A percentile compares a stretch with the other conserved stretches of the same genome.
These are phyloP conservation scores for Chaenogobius annularis DNA, from an alignment of 2,113 vertebrate species.

Conservation along the genomic window DNA sequence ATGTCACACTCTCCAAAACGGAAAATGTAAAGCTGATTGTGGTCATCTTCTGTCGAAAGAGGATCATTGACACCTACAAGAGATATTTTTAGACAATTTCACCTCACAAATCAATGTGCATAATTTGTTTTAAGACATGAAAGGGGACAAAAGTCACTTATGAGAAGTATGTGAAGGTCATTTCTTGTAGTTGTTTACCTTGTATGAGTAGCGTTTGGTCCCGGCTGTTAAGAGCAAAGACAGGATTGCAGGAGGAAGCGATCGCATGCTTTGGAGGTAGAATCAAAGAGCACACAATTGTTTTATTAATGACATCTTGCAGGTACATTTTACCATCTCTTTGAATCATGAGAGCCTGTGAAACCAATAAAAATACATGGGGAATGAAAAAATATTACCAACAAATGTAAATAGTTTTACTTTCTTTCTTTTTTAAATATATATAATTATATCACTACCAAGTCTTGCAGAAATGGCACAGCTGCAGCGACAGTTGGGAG, in stretches of 20 bases:
- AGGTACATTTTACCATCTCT: constrained; percentile 77
- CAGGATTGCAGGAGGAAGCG: constrained; percentile 74
- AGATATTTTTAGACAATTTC: background rate
- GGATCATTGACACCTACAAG: constrained; percentile 51
- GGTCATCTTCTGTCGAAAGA: constrained; percentile 5
- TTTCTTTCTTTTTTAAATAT: no score
- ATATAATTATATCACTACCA: constrained; percentile 49
- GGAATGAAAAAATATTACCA: background rate
- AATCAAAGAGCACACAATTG: constrained; percentile 72
- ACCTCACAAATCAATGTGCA: background rate
- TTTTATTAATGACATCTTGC: constrained; percentile 70
- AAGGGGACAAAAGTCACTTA: background rate
- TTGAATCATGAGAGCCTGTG: constrained; percentile 79
- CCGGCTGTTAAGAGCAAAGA: constrained; percentile 71
- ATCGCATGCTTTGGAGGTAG: constrained; percentile 57
- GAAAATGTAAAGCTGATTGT: constrained; percentile 60
- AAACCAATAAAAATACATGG: constrained; percentile 9
- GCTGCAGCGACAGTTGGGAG: constrained; percentile 31
- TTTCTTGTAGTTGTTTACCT: constrained; percentile 66
- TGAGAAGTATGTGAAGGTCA: background rate
- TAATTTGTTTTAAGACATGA: background rate
- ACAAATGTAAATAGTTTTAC: no score
- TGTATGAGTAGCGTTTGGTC: constrained; percentile 75
- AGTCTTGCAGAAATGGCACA: constrained; percentile 51
- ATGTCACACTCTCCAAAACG: constrained; percentile 42